Base-by-base conservation (phyloP, 2,113 vertebrate genomes). In the Serilophus lunatus region DNA sequence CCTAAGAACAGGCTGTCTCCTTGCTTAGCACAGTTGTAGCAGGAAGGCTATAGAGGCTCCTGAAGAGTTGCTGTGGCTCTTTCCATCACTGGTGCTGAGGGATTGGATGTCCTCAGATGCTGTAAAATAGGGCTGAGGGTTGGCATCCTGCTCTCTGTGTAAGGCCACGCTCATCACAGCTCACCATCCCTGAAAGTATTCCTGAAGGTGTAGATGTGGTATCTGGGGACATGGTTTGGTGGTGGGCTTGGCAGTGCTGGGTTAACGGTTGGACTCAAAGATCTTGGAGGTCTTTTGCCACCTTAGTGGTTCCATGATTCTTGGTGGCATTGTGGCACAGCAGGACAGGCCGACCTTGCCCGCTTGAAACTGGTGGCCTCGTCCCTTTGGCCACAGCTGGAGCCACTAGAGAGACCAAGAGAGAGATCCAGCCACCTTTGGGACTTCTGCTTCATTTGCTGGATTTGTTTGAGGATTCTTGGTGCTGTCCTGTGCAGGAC, bases 151-250 rank as follows among this genome's bases (percentile, higher is more conserved):
- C 59, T 24, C 50, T 19, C 31, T 31, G 71, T 45, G 14, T 4
- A 1, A 20, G 20, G 18, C 3, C 3, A 1, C 19, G 13, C 3
- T 4, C 31, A 15, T 29, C n/a, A 3, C 2, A 0, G 42, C 63
- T 45, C 54, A 59, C 56, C 56, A 35, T 15, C n/a, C n/a, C n/a
- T 59, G 56, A 7, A 33, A 56, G 53, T 20, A 17, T 31, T 18
- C 50, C 12, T 22, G 14, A 60, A 4, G 1, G 0, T 2, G 1
- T 28, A 45, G 47, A 8, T 63, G 56, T 61, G 53, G 19, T 45
- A 25, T 35, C 1, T 42, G 35, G 40, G 54, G 25, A 31, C 2
- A 0, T 6, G 13, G n/a, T 23, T 89, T 23, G 42, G 24, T 18
- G 40, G 18, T 35, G 61, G 61, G 13, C 54, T 25, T 53, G 70